phyloP scores from a whole-genome alignment of 2,888 invertebrate species.

The Eristalis arbustorum region DNA sequence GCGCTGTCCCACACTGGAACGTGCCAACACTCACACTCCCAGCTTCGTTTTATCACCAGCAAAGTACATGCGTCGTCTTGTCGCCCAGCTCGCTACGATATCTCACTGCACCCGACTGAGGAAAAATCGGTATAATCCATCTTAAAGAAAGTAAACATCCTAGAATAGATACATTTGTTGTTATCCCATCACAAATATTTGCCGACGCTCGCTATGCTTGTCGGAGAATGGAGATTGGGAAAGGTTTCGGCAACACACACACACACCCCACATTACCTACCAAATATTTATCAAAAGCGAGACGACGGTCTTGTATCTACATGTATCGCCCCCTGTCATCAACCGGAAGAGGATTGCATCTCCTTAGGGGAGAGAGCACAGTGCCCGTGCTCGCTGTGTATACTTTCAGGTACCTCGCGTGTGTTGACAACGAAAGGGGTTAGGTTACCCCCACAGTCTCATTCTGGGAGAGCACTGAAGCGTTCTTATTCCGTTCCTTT shows the following conservation, averaged over 20 bases:
- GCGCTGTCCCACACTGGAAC: not conserved
- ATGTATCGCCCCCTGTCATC: not conserved
- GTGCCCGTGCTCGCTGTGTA: conserved; percentile 3
- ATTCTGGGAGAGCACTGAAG: conserved; percentile 5
- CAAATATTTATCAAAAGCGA: conserved; percentile 39
- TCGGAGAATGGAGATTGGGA: not conserved
- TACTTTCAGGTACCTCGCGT: not conserved
- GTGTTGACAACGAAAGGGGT: not conserved
- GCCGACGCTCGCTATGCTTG: conserved; percentile 10
- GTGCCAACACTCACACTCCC: not conserved
- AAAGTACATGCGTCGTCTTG: not conserved
- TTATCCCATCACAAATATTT: conserved; percentile 56
- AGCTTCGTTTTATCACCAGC: not conserved
- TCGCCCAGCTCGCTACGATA: not conserved
- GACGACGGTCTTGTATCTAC: conserved; percentile 6
- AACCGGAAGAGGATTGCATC: conserved; percentile 37
- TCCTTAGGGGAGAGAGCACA: not conserved
- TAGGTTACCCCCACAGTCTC: not conserved
- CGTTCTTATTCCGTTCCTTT: not conserved
- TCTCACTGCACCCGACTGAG: not conserved
- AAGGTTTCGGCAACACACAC: not conserved
- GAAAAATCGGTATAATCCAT: conserved; percentile 1
- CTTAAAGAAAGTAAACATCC: conserved; percentile 19
- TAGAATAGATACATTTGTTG: conserved; percentile 12
- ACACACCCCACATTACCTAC: not conserved